Evolutionary conservation across 1,140 invertebrate species (phyloP).

Genomic region (Augochlora pura): DNA sequence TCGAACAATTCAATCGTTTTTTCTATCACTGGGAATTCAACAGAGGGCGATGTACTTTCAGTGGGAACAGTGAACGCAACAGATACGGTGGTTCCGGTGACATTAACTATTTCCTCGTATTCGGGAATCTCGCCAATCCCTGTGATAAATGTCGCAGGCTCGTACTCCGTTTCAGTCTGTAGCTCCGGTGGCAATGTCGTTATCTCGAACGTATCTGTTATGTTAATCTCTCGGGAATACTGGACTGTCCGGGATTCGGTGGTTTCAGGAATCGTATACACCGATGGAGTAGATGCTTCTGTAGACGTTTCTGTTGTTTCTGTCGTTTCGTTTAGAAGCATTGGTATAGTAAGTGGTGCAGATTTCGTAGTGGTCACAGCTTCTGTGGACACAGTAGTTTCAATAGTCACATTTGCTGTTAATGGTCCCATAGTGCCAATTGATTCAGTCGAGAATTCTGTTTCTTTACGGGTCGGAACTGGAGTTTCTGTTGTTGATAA

Average conservation of each 20-base stretch:
- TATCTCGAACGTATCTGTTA: neutral
- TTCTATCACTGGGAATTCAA: neutral
- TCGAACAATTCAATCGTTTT: neutral
- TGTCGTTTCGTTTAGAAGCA: neutral
- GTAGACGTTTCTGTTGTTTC: neutral
- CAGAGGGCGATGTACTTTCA: neutral
- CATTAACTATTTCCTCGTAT: constrained; percentile 1
- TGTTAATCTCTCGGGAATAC: neutral
- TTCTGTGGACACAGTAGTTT: neutral
- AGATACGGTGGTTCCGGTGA: neutral
- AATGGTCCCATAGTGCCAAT: neutral
- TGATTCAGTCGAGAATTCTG: neutral
- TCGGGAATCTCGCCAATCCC: neutral
- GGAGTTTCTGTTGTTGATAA: neutral
- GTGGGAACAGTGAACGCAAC: neutral
- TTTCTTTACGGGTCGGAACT: no score
- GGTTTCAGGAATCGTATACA: neutral
- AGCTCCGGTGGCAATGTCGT: neutral
- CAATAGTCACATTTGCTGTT: neutral
- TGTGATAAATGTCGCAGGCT: neutral
- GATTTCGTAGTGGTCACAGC: no score
- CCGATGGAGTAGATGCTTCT: neutral
- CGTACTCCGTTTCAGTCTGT: neutral
- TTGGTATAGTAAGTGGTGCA: neutral
- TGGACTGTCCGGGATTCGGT: neutral